Evolutionary conservation across 2,888 invertebrate genomes (phyloP).

Genomic region (Eubasilissa splendida): DNA sequence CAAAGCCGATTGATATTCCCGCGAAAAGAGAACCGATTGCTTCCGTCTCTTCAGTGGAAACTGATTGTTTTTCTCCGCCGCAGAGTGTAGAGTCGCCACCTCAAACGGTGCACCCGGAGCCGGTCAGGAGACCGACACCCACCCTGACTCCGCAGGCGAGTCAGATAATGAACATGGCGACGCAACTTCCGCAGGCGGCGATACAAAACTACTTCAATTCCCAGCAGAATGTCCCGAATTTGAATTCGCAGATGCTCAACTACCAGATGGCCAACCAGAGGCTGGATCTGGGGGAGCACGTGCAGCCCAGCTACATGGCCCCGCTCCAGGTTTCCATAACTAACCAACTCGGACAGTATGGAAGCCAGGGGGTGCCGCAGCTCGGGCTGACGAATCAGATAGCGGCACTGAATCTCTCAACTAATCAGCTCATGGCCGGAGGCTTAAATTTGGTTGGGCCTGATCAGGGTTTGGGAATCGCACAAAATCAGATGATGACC

Average conservation of each 20-base stretch:
- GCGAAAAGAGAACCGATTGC: constrained; percentile 30
- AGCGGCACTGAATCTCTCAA: constrained; percentile 58
- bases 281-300: constrained; percentile 41
- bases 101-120: constrained; percentile 58
- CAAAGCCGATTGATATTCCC: constrained; percentile 1
- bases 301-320: constrained; percentile 56
- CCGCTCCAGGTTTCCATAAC: constrained; percentile 58
- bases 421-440: constrained; percentile 56
- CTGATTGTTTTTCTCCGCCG: constrained; percentile 18
- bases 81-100: constrained; percentile 17
- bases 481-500: constrained; percentile 60
- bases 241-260: constrained; percentile 53
- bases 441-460: constrained; percentile 47
- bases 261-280: constrained; percentile 53
- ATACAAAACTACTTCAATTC: constrained; percentile 58
- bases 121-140: constrained; percentile 58
- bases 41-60: constrained; percentile 27
- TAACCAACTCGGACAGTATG: constrained; percentile 59
- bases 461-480: constrained; percentile 45
- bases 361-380: constrained; percentile 59
- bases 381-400: constrained; percentile 59
- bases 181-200: constrained; percentile 56
- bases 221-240: constrained; percentile 52
- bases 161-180: constrained; percentile 60
- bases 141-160: constrained; percentile 60